Conservation (phyloP, 2,113 vertebrate genomes). For the Falcunculus frontatus region DNA sequence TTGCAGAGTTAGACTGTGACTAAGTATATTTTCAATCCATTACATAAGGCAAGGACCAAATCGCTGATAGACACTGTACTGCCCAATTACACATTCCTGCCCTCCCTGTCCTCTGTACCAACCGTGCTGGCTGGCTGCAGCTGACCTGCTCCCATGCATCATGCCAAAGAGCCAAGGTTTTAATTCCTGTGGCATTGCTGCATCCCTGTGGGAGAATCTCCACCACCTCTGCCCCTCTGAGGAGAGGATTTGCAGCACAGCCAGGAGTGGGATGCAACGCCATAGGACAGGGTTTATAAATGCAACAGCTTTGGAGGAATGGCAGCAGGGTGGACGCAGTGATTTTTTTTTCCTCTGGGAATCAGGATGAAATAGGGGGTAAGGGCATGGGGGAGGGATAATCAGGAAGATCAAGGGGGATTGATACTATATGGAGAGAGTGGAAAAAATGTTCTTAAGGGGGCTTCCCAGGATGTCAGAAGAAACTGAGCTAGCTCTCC, state of each 20-base stretch:
- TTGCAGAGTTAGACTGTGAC: neutral
- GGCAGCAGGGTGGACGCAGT: neutral
- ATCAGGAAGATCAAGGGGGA: neutral
- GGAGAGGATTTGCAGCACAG: neutral
- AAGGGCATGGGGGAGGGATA: neutral
- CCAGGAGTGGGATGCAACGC: neutral
- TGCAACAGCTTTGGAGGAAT: neutral
- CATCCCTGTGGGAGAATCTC: neutral
- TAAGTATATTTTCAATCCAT: neutral
- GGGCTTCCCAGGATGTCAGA: neutral
- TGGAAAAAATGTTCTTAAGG: neutral
- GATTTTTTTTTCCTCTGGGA: neutral
- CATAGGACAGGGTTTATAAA: neutral
- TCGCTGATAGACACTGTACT: fast-evolving
- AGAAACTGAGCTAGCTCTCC: neutral
- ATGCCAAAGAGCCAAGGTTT: neutral
- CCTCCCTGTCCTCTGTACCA: neutral
- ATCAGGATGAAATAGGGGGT: neutral
- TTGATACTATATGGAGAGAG: fast-evolving
- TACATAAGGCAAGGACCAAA: neutral
- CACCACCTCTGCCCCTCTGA: fast-evolving
- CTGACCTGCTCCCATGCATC: neutral
- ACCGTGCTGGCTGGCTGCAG: neutral
- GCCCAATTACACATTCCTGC: fast-evolving
- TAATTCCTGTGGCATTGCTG: neutral